A percentile compares a stretch with the other conserved stretches of the same genome.
phyloP scores from a whole-genome alignment of 2,797 vertebrate genomes.

The Gila robusta region DNA sequence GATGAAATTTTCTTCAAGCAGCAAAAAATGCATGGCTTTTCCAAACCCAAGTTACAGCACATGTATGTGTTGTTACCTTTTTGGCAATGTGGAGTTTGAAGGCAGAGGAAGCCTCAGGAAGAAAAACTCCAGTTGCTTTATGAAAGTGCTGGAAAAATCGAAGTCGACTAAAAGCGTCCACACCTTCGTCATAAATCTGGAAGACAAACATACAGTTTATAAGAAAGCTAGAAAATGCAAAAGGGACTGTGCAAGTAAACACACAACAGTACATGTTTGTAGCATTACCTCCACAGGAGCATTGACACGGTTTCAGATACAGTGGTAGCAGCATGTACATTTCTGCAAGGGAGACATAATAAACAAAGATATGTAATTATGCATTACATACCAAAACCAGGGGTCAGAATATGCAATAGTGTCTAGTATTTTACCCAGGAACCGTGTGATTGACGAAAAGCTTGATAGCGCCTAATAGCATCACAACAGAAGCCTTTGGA shows the following conservation, averaged over 20 bases:
- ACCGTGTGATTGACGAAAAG: slow-evolving; percentile 76
- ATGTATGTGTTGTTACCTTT: not conserved
- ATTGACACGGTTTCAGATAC: not conserved
- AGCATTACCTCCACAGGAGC: slow-evolving; percentile 42
- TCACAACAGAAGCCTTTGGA: slow-evolving; percentile 78
- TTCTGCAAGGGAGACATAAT: slow-evolving; percentile 16
- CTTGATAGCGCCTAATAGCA: slow-evolving; percentile 82
- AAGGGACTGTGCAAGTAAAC: not conserved
- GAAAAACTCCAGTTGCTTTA: slow-evolving; percentile 59
- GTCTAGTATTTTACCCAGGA: slow-evolving; percentile 66
- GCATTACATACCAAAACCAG: not conserved
- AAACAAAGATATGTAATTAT: not conserved
- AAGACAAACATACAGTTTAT: slow-evolving; percentile 32
- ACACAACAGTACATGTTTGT: not conserved
- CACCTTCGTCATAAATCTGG: slow-evolving; percentile 55
- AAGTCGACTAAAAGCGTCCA: slow-evolving; percentile 54
- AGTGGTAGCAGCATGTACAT: not conserved
- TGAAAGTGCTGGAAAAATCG: slow-evolving; percentile 51
- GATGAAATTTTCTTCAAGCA: not conserved
- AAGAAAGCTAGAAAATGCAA: not conserved
- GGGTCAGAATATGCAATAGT: not conserved
- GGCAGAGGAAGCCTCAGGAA: slow-evolving; percentile 51
- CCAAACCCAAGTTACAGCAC: not conserved
- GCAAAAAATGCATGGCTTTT: not conserved
- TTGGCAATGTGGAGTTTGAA: slow-evolving; percentile 29